Percentiles rank a stretch among this genome's conserved stretches.
Evolutionary conservation across 2,113 vertebrate genomes (phyloP).

Genomic region (Vulpes ferrilata): DNA sequence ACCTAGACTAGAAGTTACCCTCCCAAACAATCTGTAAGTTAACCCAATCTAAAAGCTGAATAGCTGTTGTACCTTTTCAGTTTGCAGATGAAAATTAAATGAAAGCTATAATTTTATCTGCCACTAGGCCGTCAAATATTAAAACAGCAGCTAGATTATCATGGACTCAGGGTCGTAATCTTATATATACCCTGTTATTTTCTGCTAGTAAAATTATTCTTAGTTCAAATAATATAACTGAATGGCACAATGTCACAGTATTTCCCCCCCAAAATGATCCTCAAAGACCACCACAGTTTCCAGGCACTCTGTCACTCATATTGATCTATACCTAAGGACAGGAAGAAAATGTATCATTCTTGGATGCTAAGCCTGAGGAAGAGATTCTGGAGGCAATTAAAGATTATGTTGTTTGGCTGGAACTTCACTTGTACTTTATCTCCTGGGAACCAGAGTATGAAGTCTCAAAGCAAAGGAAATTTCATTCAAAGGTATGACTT

Average conservation of each 20-base stretch:
- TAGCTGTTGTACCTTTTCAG: neutral
- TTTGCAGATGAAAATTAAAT: conserved; percentile 23
- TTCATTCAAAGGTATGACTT: conserved; percentile 37
- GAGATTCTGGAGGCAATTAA: neutral
- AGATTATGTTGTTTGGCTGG: conserved; percentile 18
- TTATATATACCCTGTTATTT: conserved; percentile 7
- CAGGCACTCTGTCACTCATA: conserved; percentile 23
- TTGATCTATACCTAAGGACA: neutral
- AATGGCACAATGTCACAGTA: neutral
- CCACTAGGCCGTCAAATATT: neutral
- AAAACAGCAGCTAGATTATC: conserved; percentile 40
- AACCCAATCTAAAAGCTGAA: conserved; percentile 6
- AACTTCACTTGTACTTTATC: conserved; percentile 11
- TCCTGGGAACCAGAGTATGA: neutral
- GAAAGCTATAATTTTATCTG: conserved; percentile 33
- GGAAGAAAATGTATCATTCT: conserved; percentile 24
- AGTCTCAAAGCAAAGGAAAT: conserved; percentile 42
- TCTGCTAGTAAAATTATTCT: conserved; percentile 53
- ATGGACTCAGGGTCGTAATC: neutral
- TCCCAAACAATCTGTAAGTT: conserved; percentile 3
- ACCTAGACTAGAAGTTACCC: neutral
- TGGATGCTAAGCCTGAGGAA: conserved; percentile 35
- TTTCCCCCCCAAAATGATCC: conserved; percentile 27
- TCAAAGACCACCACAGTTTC: conserved; percentile 31
- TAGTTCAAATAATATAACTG: conserved; percentile 48